A percentile compares a stretch with the other conserved stretches of the same genome.
These are phyloP conservation scores for Timandra comae DNA, from an alignment of 2,888 invertebrate species.

Conservation along the genomic window DNA sequence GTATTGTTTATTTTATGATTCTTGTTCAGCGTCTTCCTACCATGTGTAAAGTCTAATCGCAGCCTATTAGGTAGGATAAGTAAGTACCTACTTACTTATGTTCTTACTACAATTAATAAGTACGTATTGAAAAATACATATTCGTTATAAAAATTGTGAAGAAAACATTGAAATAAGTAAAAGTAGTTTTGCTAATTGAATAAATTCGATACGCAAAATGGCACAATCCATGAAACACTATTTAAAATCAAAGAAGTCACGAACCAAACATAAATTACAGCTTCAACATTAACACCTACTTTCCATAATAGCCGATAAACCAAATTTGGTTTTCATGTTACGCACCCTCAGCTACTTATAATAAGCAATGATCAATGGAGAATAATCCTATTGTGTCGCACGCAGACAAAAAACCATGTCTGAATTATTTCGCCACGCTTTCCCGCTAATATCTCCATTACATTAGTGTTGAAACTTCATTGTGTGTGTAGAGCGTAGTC, in stretches of 20 bases:
- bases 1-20: too few species aligned
- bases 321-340: constrained; percentile 77
- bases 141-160: not conserved
- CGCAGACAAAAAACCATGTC: constrained; percentile 72
- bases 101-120: not conserved
- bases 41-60: too few species aligned
- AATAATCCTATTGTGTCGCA: constrained; percentile 73
- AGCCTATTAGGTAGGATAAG: too few species aligned
- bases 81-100: not conserved
- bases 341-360: constrained; percentile 74
- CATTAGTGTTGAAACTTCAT: constrained; percentile 57
- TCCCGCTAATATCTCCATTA: constrained; percentile 73
- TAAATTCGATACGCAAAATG: constrained; percentile 12
- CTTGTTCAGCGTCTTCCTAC: too few species aligned
- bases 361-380: constrained; percentile 76
- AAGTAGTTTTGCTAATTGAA: not conserved
- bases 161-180: not conserved
- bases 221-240: constrained; percentile 45
- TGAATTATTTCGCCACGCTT: constrained; percentile 71
- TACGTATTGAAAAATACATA: too few species aligned
- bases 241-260: constrained; percentile 63
- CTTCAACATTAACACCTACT: constrained; percentile 74
- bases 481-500: constrained; percentile 60
- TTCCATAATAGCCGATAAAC: constrained; percentile 77
- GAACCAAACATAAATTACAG: constrained; percentile 66